Evolutionary conservation across 2,113 vertebrate genomes (phyloP), one percentile per base, ranked within the genome.

Genomic region (Brachyhypopomus gauderio): DNA sequence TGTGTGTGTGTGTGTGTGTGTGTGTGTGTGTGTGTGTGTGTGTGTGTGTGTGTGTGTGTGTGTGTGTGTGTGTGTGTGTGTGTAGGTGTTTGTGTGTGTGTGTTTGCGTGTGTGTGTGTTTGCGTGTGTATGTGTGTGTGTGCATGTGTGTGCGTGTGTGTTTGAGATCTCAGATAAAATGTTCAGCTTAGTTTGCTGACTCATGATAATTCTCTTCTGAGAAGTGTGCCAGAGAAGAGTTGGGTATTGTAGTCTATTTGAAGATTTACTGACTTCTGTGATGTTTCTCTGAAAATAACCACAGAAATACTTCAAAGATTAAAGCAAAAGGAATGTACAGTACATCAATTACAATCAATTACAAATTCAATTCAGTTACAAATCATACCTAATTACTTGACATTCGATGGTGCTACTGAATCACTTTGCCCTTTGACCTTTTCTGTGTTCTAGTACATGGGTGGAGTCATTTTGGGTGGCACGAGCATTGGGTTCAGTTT

Each of bases 301-400:
- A 69, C 36, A 69, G 19, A 38, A 67, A 66, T 25, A 66, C 63
- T 48, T 77, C 41, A 55, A 6, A n/a, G 17, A 76, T 48, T n/a
- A 25, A 30, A 6, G 12, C 7, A 6, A 55, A 62, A 75, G 45
- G 9, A 22, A 60, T 2, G 19, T n/a, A 34, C 23, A 77, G 41
- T 8, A 22, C 66, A n/a, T 38, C 41, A 20, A 19, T 69, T n/a
- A n/a, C 30, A 30, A 30, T 70, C 66, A 70, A 67, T 36, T 19
- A 70, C 34, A 9, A 41, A 22, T 77, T 38, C 41, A n/a, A 19
- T 70, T 70, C 66, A 70, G 36, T 36, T 19, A 70, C 34, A 9
- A 41, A 38, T 70, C 66, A 41, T 9, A 70, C 22, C 11, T 4
- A 70, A 22, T 70, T 38, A 22, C 11, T 41, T 36, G 30, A 22